These are phyloP conservation scores for Micoletzkya japonica DNA, from an alignment of 2,888 invertebrate genomes.

Conservation along the genomic window DNA sequence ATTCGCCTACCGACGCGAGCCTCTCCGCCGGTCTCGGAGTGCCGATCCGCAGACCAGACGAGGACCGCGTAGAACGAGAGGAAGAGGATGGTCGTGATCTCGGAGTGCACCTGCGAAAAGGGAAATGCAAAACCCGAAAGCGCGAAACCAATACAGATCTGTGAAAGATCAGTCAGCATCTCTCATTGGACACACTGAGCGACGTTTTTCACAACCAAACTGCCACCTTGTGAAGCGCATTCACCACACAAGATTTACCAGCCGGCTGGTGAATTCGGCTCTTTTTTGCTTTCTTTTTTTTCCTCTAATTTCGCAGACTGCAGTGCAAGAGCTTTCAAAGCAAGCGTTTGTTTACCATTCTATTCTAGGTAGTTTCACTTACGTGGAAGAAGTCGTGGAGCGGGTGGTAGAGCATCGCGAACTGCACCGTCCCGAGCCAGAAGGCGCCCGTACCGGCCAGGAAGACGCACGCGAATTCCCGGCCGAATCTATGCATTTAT, in stretches of 20 bases:
- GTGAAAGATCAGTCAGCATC: too few species aligned
- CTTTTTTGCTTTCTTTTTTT: too few species aligned
- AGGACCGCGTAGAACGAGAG: slow-evolving; percentile 72
- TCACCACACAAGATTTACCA: not conserved
- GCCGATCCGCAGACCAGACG: slow-evolving; percentile 72
- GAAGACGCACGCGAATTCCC: slow-evolving; percentile 70
- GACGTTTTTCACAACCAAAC: not conserved
- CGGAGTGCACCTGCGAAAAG: slow-evolving; percentile 71
- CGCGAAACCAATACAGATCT: too few species aligned
- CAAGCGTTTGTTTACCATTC: not conserved
- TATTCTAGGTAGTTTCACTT: not conserved
- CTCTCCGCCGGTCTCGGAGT: slow-evolving; percentile 31
- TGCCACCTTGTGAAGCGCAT: not conserved
- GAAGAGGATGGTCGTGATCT: slow-evolving; percentile 75
- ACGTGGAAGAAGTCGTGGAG: slow-evolving; percentile 72
- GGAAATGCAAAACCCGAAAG: too few species aligned
- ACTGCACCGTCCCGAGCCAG: slow-evolving; percentile 76
- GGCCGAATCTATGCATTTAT: too few species aligned
- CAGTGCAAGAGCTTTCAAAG: too few species aligned
- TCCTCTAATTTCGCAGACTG: too few species aligned
- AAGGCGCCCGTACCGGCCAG: slow-evolving; percentile 74
- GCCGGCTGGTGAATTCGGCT: too few species aligned
- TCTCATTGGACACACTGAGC: too few species aligned
- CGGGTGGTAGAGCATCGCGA: slow-evolving; percentile 78
- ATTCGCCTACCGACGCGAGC: slow-evolving; percentile 43